A percentile compares a stretch with the other conserved stretches of the same genome.
Evolutionary conservation across 2,113 vertebrate species (phyloP).

Genomic region (Camelus dromedarius): DNA sequence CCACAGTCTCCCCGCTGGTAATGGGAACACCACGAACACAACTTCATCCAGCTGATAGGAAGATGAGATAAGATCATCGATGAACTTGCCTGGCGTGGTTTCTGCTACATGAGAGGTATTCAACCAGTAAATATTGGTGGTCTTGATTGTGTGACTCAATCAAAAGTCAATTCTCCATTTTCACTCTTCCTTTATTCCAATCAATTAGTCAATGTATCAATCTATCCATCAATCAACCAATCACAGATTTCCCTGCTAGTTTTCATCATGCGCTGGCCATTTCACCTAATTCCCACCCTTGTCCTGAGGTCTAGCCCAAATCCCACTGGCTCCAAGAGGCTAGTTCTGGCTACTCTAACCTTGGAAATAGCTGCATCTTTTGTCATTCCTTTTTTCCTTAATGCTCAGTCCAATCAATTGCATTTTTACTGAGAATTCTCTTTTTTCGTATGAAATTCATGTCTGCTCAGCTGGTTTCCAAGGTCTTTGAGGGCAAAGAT

Average conservation of each 20-base stretch:
- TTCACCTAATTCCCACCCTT: neutral
- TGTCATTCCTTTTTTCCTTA: neutral
- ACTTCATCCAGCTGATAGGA: neutral
- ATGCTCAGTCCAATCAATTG: neutral
- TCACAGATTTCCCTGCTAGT: neutral
- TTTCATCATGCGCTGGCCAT: neutral
- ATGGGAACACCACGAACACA: neutral
- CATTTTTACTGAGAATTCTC: neutral
- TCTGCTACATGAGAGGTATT: neutral
- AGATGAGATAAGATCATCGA: neutral
- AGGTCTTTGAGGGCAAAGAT: neutral
- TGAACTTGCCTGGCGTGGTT: neutral
- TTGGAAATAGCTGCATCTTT: neutral
- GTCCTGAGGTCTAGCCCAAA: neutral
- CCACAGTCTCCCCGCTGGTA: neutral
- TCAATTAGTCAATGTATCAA: neutral
- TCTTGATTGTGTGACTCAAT: neutral
- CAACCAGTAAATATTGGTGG: neutral
- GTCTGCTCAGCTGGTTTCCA: neutral
- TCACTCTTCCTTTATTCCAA: neutral
- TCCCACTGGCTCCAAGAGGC: neutral
- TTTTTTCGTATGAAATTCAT: neutral
- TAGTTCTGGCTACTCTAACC: neutral
- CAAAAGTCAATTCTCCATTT: neutral
- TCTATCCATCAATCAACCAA: neutral